Evolutionary conservation across 1,140 invertebrate species (phyloP).

Genomic region (Drosophila leontia): DNA sequence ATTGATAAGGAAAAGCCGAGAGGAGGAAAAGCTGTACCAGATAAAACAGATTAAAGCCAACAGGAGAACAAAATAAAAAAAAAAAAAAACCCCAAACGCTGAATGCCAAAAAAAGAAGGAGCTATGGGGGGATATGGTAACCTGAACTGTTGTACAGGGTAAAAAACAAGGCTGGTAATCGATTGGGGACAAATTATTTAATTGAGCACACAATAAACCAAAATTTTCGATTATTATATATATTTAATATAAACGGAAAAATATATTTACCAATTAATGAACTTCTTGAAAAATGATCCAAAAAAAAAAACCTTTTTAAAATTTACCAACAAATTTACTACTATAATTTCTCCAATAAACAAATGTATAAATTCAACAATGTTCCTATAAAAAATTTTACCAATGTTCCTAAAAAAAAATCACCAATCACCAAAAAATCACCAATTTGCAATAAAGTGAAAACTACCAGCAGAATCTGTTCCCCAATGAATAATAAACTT

Average conservation of each 20-base stretch:
- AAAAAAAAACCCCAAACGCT: constrained; percentile 3
- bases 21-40: constrained; percentile 41
- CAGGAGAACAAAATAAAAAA: neutral
- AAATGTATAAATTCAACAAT: too few relatives aligned
- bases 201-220: neutral
- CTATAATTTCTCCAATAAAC: too few relatives aligned
- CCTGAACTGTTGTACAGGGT: neutral
- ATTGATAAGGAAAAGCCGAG: constrained; percentile 65
- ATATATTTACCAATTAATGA: neutral
- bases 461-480: neutral
- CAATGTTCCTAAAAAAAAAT: too few relatives aligned
- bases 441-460: too few relatives aligned
- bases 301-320: neutral
- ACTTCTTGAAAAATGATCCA: neutral
- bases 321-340: neutral
- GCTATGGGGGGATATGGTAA: neutral
- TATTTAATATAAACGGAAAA: neutral
- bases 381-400: too few relatives aligned
- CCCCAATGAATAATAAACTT: neutral
- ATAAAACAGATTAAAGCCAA: constrained; percentile 72
- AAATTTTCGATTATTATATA: neutral
- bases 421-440: too few relatives aligned
- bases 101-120: constrained; percentile 5
- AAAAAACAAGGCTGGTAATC: neutral
- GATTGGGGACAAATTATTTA: neutral